Conservation (phyloP, 2,113 vertebrate species). For the Parus major region DNA sequence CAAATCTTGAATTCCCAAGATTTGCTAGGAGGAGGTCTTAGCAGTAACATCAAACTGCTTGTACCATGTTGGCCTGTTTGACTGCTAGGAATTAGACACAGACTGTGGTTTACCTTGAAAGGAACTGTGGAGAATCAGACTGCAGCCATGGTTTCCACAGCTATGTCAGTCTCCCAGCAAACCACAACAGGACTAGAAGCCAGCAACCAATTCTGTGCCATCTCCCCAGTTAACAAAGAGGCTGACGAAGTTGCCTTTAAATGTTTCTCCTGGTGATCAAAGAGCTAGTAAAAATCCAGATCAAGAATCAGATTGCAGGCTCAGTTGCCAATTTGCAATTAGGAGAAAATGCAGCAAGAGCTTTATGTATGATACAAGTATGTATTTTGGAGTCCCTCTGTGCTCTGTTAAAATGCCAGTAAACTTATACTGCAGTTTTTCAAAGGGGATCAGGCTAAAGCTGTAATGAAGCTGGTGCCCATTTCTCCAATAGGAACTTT, state of each 20-base stretch:
- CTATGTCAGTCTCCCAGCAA: rapidly evolving
- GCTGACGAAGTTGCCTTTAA: background rate
- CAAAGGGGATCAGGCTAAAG: background rate
- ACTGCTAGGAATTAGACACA: background rate
- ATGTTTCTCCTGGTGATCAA: background rate
- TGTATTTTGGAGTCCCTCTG: background rate
- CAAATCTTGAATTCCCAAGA: background rate
- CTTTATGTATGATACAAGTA: background rate
- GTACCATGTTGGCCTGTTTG: background rate
- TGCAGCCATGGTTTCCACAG: background rate
- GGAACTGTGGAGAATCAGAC: background rate
- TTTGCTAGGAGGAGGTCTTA: background rate
- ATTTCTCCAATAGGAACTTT: background rate
- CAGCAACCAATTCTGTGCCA: background rate
- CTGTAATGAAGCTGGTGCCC: background rate
- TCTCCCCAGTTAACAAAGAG: background rate
- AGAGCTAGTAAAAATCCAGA: background rate
- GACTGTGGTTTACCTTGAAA: background rate
- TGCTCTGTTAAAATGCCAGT: background rate
- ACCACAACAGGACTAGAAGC: background rate
- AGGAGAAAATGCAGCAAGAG: background rate
- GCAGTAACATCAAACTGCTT: background rate
- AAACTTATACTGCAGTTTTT: background rate
- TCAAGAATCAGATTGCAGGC: background rate
- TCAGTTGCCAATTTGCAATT: background rate